A percentile compares a stretch with the other conserved stretches of the same genome.
Evolutionary conservation across 2,797 vertebrate genomes (phyloP).

Genomic region (Ctenopoma kingsleyae): DNA sequence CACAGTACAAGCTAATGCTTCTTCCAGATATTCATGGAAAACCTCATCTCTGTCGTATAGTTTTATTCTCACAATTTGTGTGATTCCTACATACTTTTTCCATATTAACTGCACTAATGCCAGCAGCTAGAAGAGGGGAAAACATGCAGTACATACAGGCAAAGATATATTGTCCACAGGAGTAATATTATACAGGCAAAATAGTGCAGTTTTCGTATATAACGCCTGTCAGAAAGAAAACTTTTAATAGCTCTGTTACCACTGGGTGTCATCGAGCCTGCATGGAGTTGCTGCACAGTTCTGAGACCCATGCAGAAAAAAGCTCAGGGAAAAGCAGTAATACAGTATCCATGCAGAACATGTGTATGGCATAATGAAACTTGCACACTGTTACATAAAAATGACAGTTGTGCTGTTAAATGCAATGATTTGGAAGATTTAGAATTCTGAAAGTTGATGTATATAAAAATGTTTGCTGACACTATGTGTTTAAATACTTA

Average conservation of each 20-base stretch:
- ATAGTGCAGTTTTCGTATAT: neutral
- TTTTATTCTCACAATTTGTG: neutral
- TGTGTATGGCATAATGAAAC: no score
- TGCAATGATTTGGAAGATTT: no score
- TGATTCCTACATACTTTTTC: neutral
- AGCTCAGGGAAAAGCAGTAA: neutral
- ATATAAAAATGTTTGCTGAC: no score
- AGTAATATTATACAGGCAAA: neutral
- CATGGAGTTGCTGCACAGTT: neutral
- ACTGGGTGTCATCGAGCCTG: neutral
- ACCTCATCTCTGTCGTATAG: neutral
- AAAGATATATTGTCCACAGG: neutral
- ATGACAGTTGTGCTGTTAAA: no score
- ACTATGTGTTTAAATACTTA: no score
- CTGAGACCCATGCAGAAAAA: neutral
- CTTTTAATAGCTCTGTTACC: neutral
- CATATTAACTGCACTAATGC: no score
- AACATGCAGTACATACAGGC: neutral
- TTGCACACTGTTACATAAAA: no score
- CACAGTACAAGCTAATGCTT: neutral
- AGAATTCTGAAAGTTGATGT: no score
- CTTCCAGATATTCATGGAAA: neutral
- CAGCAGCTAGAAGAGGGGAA: neutral
- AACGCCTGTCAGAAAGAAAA: neutral
- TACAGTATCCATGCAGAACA: neutral